Evolutionary conservation across 2,113 vertebrate species (phyloP), one percentile per base, ranked within the genome.

Genomic region (Spermophilus dauricus): DNA sequence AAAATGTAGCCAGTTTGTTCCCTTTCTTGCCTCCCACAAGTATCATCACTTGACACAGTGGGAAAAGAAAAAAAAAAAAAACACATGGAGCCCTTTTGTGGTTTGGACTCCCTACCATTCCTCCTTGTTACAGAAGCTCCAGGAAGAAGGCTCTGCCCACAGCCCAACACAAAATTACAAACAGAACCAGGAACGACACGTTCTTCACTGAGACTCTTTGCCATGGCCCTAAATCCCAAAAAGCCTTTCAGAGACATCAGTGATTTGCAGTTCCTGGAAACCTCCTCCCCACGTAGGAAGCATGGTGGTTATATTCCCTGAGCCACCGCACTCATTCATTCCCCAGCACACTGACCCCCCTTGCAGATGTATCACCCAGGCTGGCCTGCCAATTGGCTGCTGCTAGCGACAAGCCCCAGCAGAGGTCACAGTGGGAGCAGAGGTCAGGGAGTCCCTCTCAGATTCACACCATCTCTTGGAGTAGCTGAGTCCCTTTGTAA

Each of bases 31-130:
- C 24, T 95, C 93, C 32, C 16, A 1, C 0, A 1, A 69, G 88
- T 48, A 77, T 56, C 63, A 48, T 91, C 42, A 75, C 56, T 93
- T 67, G 78, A 96, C 65, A 91, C 14, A 67, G 39, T n/a, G 95
- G 48, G 48, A 13, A 13, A 13, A 13, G 48, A 13, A 13, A 13
- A 45, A 8, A 45, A 8, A 45, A 45, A 45, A 45, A 13, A 0
- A 51, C 11, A 51, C 77, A 75, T 22, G 67, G 65, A 73, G 32
- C 16, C 28, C 70, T 4, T 26, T 34, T 45, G 30, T 53, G 90
- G 56, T 26, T 91, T 65, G 70, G 86, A 91, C 70, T 73, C 58
- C 65, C 53, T 26, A 8, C 20, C 48, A 32, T 77, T 42, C 78
- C n/a, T 95, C 75, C 70, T 61, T 26, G 45, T 75, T 37, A 63